Conservation (phyloP, 2,888 invertebrate species). For the Drosophila meridionalis region DNA sequence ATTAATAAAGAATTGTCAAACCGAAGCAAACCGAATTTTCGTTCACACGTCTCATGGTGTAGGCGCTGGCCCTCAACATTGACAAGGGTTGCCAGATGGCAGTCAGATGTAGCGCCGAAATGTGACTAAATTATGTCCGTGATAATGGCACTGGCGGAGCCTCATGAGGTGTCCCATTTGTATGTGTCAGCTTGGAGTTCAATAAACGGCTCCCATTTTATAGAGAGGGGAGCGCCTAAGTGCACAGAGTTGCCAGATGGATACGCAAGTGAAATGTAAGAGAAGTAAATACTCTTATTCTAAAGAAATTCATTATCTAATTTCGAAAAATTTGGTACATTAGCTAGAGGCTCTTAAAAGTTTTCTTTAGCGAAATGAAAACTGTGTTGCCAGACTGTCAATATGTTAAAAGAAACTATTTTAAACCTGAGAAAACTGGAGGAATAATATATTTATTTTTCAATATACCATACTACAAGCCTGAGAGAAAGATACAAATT, state of each 20-base stretch:
- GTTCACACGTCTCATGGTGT: conserved; percentile 60
- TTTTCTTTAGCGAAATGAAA: not conserved
- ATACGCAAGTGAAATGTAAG: not conserved
- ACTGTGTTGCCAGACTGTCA: not conserved
- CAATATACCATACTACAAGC: too few species aligned
- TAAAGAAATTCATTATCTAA: too few species aligned
- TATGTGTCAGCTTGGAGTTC: conserved; percentile 43
- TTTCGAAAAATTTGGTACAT: not conserved
- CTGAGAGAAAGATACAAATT: too few species aligned
- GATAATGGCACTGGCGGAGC: conserved; percentile 39
- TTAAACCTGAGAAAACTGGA: too few species aligned
- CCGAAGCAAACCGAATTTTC: conserved; percentile 37
- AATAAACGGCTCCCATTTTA: conserved; percentile 10
- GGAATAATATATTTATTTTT: too few species aligned
- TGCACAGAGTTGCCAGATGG: conserved; percentile 19
- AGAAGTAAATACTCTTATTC: not conserved
- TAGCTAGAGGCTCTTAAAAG: not conserved
- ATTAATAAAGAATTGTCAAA: conserved; percentile 78
- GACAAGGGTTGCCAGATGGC: conserved; percentile 70
- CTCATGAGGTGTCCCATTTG: conserved; percentile 48
- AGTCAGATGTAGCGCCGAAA: conserved; percentile 58
- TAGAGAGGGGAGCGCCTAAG: not conserved
- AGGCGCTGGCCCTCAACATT: conserved; percentile 25
- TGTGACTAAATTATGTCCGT: conserved; percentile 47
- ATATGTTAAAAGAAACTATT: not conserved